A percentile compares a stretch with the other conserved stretches of the same genome.
Conservation (phyloP, 2,888 invertebrate species). For the Mythimna loreyi region DNA sequence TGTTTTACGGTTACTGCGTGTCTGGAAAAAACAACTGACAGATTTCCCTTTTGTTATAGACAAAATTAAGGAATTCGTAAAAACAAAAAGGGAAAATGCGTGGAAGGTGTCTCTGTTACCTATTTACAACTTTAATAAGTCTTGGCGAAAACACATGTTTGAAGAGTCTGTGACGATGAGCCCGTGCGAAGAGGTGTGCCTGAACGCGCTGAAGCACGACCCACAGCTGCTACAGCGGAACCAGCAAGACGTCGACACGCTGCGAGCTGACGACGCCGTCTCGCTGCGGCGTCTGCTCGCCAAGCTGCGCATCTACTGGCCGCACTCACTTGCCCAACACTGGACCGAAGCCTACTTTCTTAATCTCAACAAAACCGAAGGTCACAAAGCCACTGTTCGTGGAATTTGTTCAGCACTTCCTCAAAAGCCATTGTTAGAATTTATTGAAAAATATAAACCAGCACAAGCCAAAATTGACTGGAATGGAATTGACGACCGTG, state of each 20-base stretch:
- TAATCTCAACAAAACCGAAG: slow-evolving; percentile 65
- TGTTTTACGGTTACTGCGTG: slow-evolving; percentile 70
- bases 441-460: slow-evolving; percentile 77
- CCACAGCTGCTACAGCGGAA: slow-evolving; percentile 72
- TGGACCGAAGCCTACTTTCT: slow-evolving; percentile 70
- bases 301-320: slow-evolving; percentile 80
- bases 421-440: slow-evolving; percentile 65
- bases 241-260: slow-evolving; percentile 64
- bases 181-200: slow-evolving; percentile 72
- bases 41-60: slow-evolving; percentile 73
- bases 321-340: slow-evolving; percentile 69
- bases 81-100: slow-evolving; percentile 69
- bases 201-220: slow-evolving; percentile 83
- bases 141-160: slow-evolving; percentile 79
- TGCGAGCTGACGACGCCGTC: slow-evolving; percentile 68
- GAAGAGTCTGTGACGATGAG: slow-evolving; percentile 76
- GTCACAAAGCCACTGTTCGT: slow-evolving; percentile 72
- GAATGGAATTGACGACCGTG: slow-evolving; percentile 72
- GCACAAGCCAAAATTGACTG: slow-evolving; percentile 76
- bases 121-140: slow-evolving; percentile 79
- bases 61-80: slow-evolving; percentile 72
- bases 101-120: slow-evolving; percentile 69
- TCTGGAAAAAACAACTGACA: slow-evolving; percentile 75
- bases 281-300: slow-evolving; percentile 68
- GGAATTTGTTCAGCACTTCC: slow-evolving; percentile 76